Conservation (phyloP, 2,113 vertebrate genomes). For the Indicator indicator region DNA sequence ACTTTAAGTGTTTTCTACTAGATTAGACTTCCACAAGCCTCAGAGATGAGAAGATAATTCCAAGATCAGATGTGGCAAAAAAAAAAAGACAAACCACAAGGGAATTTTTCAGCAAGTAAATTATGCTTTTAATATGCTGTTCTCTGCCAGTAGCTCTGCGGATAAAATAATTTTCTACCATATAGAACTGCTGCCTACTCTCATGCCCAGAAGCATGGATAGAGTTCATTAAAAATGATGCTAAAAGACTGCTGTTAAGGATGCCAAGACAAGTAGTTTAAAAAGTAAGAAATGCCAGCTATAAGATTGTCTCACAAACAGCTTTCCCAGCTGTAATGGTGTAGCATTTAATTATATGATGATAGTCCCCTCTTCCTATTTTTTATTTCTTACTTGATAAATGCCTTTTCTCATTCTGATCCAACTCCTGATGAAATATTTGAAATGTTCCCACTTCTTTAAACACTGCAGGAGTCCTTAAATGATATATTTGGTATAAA, state of each 20-base stretch:
- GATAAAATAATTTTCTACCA: constrained; percentile 4
- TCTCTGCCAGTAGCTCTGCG: neutral
- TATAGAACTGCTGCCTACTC: neutral
- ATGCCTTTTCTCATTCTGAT: neutral
- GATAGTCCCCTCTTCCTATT: neutral
- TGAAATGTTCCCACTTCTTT: neutral
- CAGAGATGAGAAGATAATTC: neutral
- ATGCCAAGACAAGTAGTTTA: constrained; percentile 35
- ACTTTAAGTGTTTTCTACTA: neutral
- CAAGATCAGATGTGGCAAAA: neutral
- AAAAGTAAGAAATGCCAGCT: constrained; percentile 21
- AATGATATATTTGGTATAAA: neutral
- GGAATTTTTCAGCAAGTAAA: constrained; percentile 24
- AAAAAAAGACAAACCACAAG: neutral
- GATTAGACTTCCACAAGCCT: neutral
- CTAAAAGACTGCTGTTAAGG: constrained; percentile 2
- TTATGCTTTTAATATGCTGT: constrained; percentile 49
- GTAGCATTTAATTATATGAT: neutral
- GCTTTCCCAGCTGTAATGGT: neutral
- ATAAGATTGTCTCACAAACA: neutral
- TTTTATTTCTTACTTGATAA: neutral
- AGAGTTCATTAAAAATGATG: constrained; percentile 39
- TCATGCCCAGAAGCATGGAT: neutral
- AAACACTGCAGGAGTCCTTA: neutral
- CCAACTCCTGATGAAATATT: neutral